These are phyloP conservation scores for Ormyrus labotus DNA, from an alignment of 2,888 invertebrate species.

Conservation along the genomic window DNA sequence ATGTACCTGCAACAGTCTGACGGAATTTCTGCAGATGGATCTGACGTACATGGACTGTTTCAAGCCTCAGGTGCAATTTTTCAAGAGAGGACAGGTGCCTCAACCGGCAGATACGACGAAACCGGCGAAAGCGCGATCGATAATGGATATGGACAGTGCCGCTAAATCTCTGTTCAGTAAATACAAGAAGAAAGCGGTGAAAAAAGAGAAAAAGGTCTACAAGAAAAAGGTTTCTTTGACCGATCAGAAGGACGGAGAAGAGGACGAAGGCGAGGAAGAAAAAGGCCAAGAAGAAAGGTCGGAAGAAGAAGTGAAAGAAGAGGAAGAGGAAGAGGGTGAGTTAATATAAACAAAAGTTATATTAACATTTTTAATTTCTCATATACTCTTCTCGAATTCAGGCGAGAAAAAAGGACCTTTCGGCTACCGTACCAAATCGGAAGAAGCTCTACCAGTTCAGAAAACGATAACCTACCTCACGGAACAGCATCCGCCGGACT, in stretches of 20 bases:
- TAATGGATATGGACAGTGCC: too few relatives aligned
- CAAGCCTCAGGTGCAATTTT: neutral
- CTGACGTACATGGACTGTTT: conserved; percentile 7
- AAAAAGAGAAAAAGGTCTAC: neutral
- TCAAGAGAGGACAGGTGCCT: too few relatives aligned
- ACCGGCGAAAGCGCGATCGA: too few relatives aligned
- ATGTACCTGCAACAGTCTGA: conserved; percentile 42
- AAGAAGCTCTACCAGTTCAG: conserved; percentile 63
- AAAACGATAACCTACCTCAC: conserved; percentile 65
- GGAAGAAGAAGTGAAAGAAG: neutral
- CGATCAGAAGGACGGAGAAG: neutral
- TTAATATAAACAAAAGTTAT: neutral
- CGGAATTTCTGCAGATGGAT: conserved; percentile 49
- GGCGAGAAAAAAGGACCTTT: conserved; percentile 60
- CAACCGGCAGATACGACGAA: too few relatives aligned
- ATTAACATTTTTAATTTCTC: neutral
- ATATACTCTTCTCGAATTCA: neutral
- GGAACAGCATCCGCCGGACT: conserved; percentile 61
- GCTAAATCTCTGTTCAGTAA: too few relatives aligned
- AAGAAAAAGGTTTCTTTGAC: neutral
- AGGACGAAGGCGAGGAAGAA: neutral
- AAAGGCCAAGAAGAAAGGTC: neutral
- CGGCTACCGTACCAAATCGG: conserved; percentile 64
- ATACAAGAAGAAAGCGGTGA: neutral
- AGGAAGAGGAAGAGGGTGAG: neutral